phyloP scores from a whole-genome alignment of 2,113 vertebrate species.

The Meles meles region DNA sequence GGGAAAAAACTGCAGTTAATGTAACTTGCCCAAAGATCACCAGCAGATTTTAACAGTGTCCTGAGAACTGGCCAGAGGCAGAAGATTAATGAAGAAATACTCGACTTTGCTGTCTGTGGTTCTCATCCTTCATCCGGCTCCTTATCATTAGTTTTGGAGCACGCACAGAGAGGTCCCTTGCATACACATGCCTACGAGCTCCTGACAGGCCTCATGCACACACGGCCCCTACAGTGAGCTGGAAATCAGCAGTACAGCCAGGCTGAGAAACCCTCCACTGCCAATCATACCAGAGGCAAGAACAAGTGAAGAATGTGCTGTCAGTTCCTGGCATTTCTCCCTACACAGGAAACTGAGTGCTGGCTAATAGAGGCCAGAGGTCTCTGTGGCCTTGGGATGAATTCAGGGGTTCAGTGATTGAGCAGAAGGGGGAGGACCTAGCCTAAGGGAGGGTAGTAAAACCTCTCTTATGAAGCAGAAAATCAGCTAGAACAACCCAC shows the following conservation, averaged over 20 bases:
- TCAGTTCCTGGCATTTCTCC: conserved; percentile 59
- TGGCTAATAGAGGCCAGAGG: conserved; percentile 72
- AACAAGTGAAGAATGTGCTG: conserved; percentile 64
- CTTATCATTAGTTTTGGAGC: not conserved
- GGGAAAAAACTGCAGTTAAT: not conserved
- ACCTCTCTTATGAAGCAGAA: conserved; percentile 66
- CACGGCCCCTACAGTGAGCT: not conserved
- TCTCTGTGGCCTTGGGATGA: conserved; percentile 56
- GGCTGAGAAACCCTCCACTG: not conserved
- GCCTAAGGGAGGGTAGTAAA: conserved; percentile 58
- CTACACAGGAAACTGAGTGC: not conserved
- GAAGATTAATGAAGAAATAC: conserved; percentile 22
- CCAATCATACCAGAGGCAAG: conserved; percentile 54
- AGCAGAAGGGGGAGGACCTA: conserved; percentile 48
- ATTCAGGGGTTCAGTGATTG: conserved; percentile 54
- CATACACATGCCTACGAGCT: not conserved
- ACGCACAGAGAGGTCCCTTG: not conserved
- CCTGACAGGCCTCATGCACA: not conserved
- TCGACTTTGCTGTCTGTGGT: not conserved
- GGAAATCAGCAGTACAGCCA: not conserved
- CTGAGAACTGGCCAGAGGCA: not conserved
- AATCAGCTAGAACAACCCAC: conserved; percentile 60
- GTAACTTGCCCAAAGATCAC: not conserved
- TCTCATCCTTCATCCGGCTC: not conserved
- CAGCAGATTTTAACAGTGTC: not conserved